A percentile compares a stretch with the other conserved stretches of the same genome.
Evolutionary conservation across 2,888 invertebrate species (phyloP).

Genomic region (Nephrotoma flavescens): DNA sequence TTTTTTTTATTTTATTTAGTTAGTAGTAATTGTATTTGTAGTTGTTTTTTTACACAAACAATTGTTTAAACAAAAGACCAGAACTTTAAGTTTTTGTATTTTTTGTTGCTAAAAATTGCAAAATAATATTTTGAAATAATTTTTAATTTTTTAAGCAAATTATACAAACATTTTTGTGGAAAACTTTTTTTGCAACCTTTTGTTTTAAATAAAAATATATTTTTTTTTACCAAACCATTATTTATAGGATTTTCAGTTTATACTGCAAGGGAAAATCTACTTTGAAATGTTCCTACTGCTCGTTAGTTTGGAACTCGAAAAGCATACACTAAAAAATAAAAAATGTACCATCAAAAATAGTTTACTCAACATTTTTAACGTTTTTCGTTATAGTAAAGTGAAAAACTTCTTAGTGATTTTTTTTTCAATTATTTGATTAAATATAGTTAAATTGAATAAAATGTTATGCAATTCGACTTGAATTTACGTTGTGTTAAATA

Average conservation of each 20-base stretch:
- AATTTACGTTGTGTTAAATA: background rate
- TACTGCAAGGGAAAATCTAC: background rate
- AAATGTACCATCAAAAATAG: background rate
- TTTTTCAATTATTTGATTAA: background rate
- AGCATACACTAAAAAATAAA: background rate
- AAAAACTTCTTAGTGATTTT: background rate
- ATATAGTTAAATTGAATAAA: background rate
- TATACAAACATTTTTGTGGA: background rate
- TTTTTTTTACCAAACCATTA: background rate
- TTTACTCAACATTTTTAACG: background rate
- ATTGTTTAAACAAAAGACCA: background rate
- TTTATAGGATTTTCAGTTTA: background rate
- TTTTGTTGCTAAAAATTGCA: background rate
- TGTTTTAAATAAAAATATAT: background rate
- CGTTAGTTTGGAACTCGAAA: background rate
- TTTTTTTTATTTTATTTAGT: background rate
- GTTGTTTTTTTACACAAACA: background rate
- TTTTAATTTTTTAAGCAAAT: background rate
- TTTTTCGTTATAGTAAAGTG: background rate
- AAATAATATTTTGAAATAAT: background rate
- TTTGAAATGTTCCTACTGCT: background rate
- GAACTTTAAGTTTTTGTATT: background rate
- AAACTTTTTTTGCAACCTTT: background rate
- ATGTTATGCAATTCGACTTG: background rate
- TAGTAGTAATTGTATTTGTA: background rate